Base-by-base conservation (phyloP, 2,113 vertebrate species). In the Sinocyclocheilus rhinocerous region DNA sequence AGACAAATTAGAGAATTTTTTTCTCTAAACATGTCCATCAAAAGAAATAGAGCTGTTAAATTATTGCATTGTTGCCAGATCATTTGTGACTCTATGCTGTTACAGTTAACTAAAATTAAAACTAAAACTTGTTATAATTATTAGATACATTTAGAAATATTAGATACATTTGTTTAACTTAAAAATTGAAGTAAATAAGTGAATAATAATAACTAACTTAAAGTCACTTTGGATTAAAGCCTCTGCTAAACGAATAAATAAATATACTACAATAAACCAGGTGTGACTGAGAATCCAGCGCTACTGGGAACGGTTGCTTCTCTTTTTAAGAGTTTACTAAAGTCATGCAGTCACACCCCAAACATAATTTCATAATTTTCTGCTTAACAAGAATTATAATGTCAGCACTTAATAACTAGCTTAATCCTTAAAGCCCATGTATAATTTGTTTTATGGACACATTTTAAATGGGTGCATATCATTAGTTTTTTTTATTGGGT, bases 341-440 rank as follows among this genome's bases (percentile, higher is more conserved):
- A 79, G 6, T 61, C 20, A 61, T 61, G 7, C 36, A 79, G 77
- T 61, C 55, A 79, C 77, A 79, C 55, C 33, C 29, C 33, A 78
- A 78, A 79, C 33, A 61, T 79, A 24, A 79, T 61, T 79, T 39
- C 29, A 15, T 16, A n/a, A 79, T 39, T 36, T 36, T 79, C 29
- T 24, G 39, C 22, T 61, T 42, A 13, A 15, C 20, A 42, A 42
- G 18, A 75, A 15, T 12, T 12, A 57, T 57, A 55, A 61, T 39
- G 59, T 36, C 12, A 11, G 55, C 55, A 61, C 55, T 61, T 79
- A 39, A 61, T 39, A 57, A 42, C 39, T 39, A 39, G 22, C 55
- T 15, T 61, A 80, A 63, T 80, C 11, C 22, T 16, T 63, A 70
- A 39, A 69, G 26, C 26, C 24, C 11, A 5, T 65, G 6, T 7